phyloP scores from a whole-genome alignment of 2,797 vertebrate genomes.

The Danio jaintianensis region DNA sequence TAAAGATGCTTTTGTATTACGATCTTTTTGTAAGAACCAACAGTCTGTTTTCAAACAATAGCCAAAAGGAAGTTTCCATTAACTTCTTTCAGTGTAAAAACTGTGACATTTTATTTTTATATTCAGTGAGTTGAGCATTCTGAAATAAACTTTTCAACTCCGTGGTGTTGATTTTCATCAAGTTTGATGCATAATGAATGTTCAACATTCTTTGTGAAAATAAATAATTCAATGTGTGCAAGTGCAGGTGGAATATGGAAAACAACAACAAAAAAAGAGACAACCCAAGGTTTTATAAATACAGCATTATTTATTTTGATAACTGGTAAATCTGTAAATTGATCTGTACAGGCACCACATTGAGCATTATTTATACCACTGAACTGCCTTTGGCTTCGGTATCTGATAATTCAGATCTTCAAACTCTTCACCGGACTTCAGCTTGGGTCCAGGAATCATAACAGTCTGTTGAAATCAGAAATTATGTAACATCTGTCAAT shows the following conservation, averaged over 20 bases:
- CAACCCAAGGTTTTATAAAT: constrained; percentile 11
- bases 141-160: constrained; percentile 43
- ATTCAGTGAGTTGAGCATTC: constrained; percentile 56
- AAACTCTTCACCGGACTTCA: constrained; percentile 80
- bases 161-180: background rate
- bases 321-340: constrained; percentile 6
- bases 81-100: constrained; percentile 20
- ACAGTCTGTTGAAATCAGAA: constrained; percentile 83
- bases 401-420: constrained; percentile 72
- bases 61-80: background rate
- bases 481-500: background rate
- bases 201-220: background rate
- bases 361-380: constrained; percentile 73
- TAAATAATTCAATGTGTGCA: background rate
- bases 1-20: constrained; percentile 18
- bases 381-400: constrained; percentile 70
- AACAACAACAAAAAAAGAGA: background rate
- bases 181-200: background rate
- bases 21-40: constrained; percentile 16
- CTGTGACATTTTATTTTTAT: constrained; percentile 53
- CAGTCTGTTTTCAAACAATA: constrained; percentile 18
- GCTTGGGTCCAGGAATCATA: constrained; percentile 84
- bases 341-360: constrained; percentile 55
- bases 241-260: background rate
- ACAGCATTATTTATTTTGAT: constrained; percentile 47